phyloP scores from a whole-genome alignment of 2,113 vertebrate species.

The Procavia capensis region DNA sequence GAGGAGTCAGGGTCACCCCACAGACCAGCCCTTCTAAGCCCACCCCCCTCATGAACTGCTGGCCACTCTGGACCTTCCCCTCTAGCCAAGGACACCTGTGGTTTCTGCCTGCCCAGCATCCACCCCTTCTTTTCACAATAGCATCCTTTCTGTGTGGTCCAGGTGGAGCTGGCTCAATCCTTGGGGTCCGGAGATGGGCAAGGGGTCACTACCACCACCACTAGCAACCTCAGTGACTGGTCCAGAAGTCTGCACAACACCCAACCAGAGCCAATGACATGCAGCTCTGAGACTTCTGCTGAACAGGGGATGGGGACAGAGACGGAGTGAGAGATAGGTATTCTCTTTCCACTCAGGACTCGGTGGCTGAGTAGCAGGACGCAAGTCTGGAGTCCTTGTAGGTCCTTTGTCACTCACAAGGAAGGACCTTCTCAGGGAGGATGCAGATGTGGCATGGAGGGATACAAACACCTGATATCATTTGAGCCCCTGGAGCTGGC shows the following conservation, averaged over 20 bases:
- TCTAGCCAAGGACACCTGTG: not conserved
- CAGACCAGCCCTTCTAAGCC: not conserved
- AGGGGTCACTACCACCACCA: not conserved
- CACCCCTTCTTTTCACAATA: not conserved
- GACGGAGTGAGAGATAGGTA: not conserved
- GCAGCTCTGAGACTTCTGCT: not conserved
- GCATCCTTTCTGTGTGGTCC: not conserved
- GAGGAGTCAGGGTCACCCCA: not conserved
- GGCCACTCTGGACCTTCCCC: not conserved
- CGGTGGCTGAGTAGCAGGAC: fast-evolving
- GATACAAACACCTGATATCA: not conserved
- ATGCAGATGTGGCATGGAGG: fast-evolving
- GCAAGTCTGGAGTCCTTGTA: not conserved
- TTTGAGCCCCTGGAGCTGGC: not conserved
- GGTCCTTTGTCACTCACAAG: not conserved
- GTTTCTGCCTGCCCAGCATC: not conserved
- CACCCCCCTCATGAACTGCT: not conserved
- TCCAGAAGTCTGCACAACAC: not conserved
- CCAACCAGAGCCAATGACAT: not conserved
- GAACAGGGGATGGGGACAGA: not conserved
- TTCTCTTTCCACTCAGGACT: not conserved
- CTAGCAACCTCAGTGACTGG: not conserved
- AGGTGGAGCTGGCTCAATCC: not conserved
- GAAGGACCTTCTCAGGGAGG: not conserved
- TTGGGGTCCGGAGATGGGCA: not conserved